phyloP scores from a whole-genome alignment of 2,888 invertebrate species.

The Lepidochitona cinerea region DNA sequence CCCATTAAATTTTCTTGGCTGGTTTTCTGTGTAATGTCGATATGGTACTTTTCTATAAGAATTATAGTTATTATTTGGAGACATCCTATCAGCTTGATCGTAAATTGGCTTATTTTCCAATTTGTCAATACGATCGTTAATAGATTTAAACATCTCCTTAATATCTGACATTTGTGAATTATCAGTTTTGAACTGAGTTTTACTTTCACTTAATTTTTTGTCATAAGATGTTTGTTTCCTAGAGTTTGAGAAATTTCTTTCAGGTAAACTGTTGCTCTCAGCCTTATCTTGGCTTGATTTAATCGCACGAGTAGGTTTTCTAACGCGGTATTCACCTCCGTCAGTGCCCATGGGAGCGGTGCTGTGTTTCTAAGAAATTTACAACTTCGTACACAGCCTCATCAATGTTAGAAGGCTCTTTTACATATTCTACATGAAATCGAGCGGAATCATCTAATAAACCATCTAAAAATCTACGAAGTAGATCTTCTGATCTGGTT shows the following conservation, averaged over 20 bases:
- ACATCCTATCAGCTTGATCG: no score
- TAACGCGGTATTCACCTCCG: background rate
- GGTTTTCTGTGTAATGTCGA: no score
- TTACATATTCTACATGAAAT: slow-evolving; percentile 24
- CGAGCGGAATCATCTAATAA: slow-evolving; percentile 16
- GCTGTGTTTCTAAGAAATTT: no score
- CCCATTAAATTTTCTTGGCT: no score
- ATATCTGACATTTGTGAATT: no score
- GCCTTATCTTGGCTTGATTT: background rate
- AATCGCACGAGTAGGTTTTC: background rate
- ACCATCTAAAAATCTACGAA: slow-evolving; percentile 24
- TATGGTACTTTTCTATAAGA: no score
- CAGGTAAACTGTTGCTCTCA: background rate
- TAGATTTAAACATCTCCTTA: no score
- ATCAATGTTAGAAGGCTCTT: slow-evolving; percentile 20
- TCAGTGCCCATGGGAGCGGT: background rate
- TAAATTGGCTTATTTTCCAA: no score
- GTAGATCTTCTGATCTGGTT: slow-evolving; percentile 24
- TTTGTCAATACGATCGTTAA: no score
- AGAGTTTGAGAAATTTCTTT: background rate
- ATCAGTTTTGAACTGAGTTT: background rate
- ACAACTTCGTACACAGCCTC: slow-evolving; percentile 25
- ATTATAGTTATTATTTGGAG: no score
- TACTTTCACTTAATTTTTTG: background rate
- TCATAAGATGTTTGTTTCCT: no score